Evolutionary conservation across 2,888 invertebrate species (phyloP), one percentile per base, ranked within the genome.

Genomic region (Acanthosoma haemorrhoidale): DNA sequence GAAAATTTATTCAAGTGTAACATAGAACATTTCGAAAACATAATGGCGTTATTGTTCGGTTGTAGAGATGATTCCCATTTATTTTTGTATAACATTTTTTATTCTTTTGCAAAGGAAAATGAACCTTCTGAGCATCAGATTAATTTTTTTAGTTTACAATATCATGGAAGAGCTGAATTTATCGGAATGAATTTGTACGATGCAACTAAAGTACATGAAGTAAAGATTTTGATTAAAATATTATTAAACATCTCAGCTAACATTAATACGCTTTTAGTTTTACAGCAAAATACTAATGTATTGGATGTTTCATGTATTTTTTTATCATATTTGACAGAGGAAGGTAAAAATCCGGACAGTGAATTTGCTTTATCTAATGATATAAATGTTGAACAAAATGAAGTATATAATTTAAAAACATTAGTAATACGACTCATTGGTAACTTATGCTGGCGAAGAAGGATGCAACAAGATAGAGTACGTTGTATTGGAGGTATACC

Each of bases 371-470:
- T 32, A 9, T 18, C 18, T 18, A 18, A 51, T 34, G 29, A 67
- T n/a, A 67, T 67, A 13, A 18, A 41, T 4, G 8, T 41, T 6
- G 64, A 64, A 31, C 13, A 41, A 41, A 38, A 25, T 15, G 8
- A 38, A 15, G 39, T 64, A 3, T 39, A 67, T 32, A 67, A 57
- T 51, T 13, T 67, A 8, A 67, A 67, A 57, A 16, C 67, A 34
- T 51, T 51, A 32, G 25, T 67, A 18, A 57, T 67, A 38, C 43
- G 67, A 15, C 18, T 67, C 4, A 34, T 67, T 67, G 67, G 43
- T 32, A 67, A 67, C 34, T 67, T 67, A 21, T 67, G 67, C 21
- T 67, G 67, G 67, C 16, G 13, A 16, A 67, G 34, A 18, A 43
- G 57, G 57, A 11, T n/a, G 1, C 15, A 32, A 16, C 67, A 57